phyloP scores from a whole-genome alignment of 30 jellyfish, hydroid and myxozoan species.

The Aurelia aurita region DNA sequence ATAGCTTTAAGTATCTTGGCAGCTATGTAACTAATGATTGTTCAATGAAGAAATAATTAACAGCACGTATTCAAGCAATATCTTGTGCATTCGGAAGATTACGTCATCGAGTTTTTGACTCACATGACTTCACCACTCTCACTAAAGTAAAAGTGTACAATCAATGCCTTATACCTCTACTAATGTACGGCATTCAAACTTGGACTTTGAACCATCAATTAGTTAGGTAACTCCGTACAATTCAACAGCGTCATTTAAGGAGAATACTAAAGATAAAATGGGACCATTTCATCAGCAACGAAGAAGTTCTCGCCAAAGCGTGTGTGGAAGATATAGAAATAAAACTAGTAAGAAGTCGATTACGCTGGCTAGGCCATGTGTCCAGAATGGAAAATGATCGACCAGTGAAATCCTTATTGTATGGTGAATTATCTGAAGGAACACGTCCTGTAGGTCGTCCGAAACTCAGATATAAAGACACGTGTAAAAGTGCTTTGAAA shows the following conservation, averaged over 20 bases:
- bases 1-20: constrained; percentile 60
- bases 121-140: constrained; percentile 9
- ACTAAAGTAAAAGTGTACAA: constrained; percentile 42
- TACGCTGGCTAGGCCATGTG: constrained; percentile 44
- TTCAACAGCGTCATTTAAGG: too few species aligned
- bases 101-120: constrained; percentile 43
- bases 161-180: constrained; percentile 25
- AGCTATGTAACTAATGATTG: constrained; percentile 62
- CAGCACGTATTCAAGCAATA: constrained; percentile 46
- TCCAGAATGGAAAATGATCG: constrained; percentile 30
- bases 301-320: constrained; percentile 11
- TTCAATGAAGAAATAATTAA: constrained; percentile 34
- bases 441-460: constrained; percentile 66
- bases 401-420: too few species aligned
- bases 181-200: constrained; percentile 6
- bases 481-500: too few species aligned
- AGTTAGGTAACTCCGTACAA: not conserved
- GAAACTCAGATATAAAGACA: constrained; percentile 50
- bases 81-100: constrained; percentile 41
- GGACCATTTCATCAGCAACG: constrained; percentile 22
- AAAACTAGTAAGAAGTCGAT: constrained; percentile 32
- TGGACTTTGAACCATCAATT: not conserved
- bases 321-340: constrained; percentile 8
- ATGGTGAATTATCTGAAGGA: constrained; percentile 39
- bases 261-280: too few species aligned